Conservation (phyloP, 35 echinoderm and acorn worm species). For the Lytechinus pictus region DNA sequence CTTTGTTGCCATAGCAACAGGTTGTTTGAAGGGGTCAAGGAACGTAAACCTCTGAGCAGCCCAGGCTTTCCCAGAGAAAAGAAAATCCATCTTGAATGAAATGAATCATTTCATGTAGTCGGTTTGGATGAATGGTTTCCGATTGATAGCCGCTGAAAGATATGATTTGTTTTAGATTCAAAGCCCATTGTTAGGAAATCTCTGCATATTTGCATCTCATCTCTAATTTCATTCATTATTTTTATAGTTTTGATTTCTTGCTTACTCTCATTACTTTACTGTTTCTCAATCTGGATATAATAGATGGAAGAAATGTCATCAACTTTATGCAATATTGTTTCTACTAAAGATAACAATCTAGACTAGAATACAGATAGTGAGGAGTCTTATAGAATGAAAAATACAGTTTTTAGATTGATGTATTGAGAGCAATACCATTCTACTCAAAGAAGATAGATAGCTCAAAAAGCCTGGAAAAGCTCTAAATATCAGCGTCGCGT, state of each 20-base stretch:
- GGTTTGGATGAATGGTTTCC: background rate
- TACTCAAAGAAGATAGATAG: background rate
- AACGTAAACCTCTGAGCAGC: background rate
- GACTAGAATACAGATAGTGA: background rate
- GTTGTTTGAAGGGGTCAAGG: constrained; percentile 14
- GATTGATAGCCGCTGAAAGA: background rate
- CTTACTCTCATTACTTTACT: background rate
- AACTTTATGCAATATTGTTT: background rate
- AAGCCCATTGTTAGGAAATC: background rate
- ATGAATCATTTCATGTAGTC: background rate
- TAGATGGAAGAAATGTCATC: background rate
- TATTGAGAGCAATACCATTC: background rate
- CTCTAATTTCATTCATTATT: background rate
- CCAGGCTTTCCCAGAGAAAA: background rate
- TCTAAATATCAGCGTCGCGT: background rate
- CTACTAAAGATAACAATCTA: background rate
- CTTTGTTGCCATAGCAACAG: constrained; percentile 43
- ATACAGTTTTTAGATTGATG: background rate
- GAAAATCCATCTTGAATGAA: background rate
- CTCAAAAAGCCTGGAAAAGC: background rate
- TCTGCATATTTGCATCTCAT: background rate
- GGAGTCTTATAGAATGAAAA: background rate
- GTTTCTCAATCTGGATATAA: background rate
- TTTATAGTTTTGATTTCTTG: background rate
- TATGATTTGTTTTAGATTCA: background rate